Base-by-base conservation (phyloP, 2,797 vertebrate genomes). In the Enteromius thamalakanensis region DNA sequence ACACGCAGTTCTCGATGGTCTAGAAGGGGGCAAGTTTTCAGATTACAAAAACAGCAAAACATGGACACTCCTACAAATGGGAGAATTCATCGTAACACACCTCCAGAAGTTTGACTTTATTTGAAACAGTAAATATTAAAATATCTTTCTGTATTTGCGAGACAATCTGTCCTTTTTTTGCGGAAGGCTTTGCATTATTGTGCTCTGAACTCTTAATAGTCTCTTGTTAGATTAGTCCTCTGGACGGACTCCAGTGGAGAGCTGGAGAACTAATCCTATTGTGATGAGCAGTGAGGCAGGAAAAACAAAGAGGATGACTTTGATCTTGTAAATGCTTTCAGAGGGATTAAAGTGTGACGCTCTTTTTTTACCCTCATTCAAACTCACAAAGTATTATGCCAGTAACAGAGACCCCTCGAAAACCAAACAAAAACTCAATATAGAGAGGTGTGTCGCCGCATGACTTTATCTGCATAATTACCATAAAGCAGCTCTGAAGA, bases 1-100 rank as follows among this genome's bases (percentile, higher is more conserved):
- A 99, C 94, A 99, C 98, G 90, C 98, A 97, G 96, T 99, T 99
- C 95, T 99, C 98, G 81, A 99, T 96, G 86, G 98, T 99, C 98
- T 99, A 29, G 34, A 72, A 21, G 11, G 67, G 3, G 49, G 32
- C 1, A 62, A 8, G 3, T 45, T 62, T 60, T 62, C 7, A 62
- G n/a, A 76, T 70, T 40, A 9, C 32, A 14, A 40, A 60, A 15
- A n/a, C 1, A 17, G 19, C 60, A 67, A 67, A 49, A 23, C 58
- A 47, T 37, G 37, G 40, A 64, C 47, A 14, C 45, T 8, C 21
- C 32, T 23, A 9, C 34, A 62, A 62, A 17, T 60, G 34, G 2
- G 6, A 26, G 23, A 77, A 60, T 60, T 23, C 12, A 34, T 51
- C 0, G 1, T 26, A 69, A 68, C 32, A 11, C 64, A 75, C 49